phyloP scores from a whole-genome alignment of 2,888 invertebrate species.

The Drosophila mettleri region DNA sequence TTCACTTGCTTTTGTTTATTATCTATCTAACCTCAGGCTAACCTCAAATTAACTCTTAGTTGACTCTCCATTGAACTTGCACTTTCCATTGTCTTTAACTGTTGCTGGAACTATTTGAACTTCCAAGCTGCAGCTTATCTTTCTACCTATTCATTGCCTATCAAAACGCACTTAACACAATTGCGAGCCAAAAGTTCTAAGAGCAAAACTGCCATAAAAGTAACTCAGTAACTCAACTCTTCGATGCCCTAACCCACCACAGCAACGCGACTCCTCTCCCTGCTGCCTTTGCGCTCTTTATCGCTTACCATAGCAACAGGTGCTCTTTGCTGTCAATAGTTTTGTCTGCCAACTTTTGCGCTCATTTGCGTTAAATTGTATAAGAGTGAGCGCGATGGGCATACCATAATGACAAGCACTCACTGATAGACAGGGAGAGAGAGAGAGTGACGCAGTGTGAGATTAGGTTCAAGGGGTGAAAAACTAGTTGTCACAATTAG shows the following conservation, averaged over 20 bases:
- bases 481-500: conserved; percentile 36
- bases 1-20: conserved; percentile 3
- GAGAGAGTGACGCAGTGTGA: background rate
- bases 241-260: background rate
- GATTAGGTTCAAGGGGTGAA: conserved; percentile 5
- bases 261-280: conserved; percentile 4
- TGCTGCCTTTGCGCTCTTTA: background rate
- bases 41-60: conserved; percentile 18
- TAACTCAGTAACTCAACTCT: conserved; percentile 58
- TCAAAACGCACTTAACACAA: conserved; percentile 78
- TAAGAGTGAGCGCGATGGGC: conserved; percentile 11
- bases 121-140: conserved; percentile 27
- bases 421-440: background rate
- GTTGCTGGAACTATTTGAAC: conserved; percentile 36
- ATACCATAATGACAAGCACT: conserved; percentile 10
- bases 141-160: conserved; percentile 61
- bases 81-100: conserved; percentile 26
- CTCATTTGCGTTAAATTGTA: conserved; percentile 72
- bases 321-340: conserved; percentile 64
- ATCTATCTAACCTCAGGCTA: conserved; percentile 4
- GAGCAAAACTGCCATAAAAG: conserved; percentile 69
- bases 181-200: conserved; percentile 75
- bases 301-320: conserved; percentile 51
- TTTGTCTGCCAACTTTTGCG: conserved; percentile 66
- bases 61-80: conserved; percentile 32